Evolutionary conservation across 2,113 vertebrate genomes (phyloP).

Genomic region (Thalassarche chlororhynchos): DNA sequence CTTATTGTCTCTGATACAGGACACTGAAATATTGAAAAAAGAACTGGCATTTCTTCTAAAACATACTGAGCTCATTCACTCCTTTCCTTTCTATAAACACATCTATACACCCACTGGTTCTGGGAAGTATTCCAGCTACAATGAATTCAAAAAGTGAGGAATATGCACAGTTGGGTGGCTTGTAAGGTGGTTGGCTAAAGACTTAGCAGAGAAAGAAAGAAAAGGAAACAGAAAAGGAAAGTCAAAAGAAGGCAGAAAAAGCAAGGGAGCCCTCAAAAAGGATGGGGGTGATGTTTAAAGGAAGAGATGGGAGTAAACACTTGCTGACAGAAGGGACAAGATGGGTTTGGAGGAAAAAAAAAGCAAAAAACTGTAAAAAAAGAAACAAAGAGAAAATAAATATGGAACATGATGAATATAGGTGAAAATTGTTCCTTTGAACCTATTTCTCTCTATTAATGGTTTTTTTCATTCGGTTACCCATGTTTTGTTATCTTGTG

Average conservation of each 20-base stretch:
- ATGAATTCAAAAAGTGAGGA: constrained; percentile 19
- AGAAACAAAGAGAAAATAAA: neutral
- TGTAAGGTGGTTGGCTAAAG: constrained; percentile 21
- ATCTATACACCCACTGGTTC: constrained; percentile 52
- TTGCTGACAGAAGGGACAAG: neutral
- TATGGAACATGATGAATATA: neutral
- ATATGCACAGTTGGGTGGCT: constrained; percentile 24
- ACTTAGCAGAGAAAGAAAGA: neutral
- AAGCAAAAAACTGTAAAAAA: neutral
- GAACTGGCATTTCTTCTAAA: constrained; percentile 13
- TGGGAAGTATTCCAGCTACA: constrained; percentile 56
- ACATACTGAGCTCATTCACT: constrained; percentile 27
- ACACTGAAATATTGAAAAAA: constrained; percentile 5
- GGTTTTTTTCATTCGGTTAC: accelerated
- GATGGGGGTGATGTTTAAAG: neutral
- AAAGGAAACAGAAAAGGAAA: constrained; percentile 6
- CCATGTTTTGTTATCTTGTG: neutral
- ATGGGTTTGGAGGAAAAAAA: neutral
- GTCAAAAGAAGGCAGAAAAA: neutral
- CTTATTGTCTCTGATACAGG: neutral
- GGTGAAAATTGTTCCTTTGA: neutral
- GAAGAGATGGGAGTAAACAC: neutral
- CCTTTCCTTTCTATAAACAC: constrained; percentile 33
- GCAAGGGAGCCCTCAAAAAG: neutral
- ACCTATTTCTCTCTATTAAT: neutral